Percentiles rank a stretch among this genome's conserved stretches.
These are phyloP conservation scores for Antennarius striatus DNA, from an alignment of 2,113 vertebrate genomes.

Conservation along the genomic window DNA sequence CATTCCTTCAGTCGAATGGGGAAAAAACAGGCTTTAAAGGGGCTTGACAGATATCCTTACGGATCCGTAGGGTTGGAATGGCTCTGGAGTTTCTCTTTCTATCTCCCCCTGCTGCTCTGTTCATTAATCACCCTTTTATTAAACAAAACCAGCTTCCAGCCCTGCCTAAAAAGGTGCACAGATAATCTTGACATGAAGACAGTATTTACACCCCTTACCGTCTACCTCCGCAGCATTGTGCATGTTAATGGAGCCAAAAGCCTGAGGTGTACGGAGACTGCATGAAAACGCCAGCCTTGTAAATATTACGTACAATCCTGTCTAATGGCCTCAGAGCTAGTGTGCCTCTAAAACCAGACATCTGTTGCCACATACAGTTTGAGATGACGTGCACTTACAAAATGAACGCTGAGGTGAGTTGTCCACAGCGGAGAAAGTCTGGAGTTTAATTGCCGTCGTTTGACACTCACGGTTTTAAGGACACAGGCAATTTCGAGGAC, in stretches of 20 bases:
- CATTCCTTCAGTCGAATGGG: slow-evolving; percentile 28
- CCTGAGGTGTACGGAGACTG: slow-evolving; percentile 41
- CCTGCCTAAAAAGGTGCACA: slow-evolving; percentile 62
- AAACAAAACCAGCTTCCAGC: slow-evolving; percentile 69
- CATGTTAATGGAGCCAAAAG: slow-evolving; percentile 50
- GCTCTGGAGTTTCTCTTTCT: slow-evolving; percentile 36
- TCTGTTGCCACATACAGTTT: slow-evolving; percentile 48
- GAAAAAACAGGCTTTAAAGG: slow-evolving; percentile 22
- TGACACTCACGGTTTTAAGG: slow-evolving; percentile 49
- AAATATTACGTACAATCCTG: slow-evolving; percentile 47
- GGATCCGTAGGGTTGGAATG: slow-evolving; percentile 1
- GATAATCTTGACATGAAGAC: slow-evolving; percentile 73
- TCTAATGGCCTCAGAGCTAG: slow-evolving; percentile 52
- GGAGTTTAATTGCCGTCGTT: slow-evolving; percentile 66
- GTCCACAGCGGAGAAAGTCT: slow-evolving; percentile 30
- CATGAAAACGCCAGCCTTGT: slow-evolving; percentile 56
- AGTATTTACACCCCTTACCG: slow-evolving; percentile 63
- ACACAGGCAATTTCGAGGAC: slow-evolving; percentile 44
- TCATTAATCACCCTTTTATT: slow-evolving; percentile 77
- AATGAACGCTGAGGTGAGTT: slow-evolving; percentile 54
- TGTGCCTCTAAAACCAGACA: slow-evolving; percentile 44
- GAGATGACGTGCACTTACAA: slow-evolving; percentile 32
- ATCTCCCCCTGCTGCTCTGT: slow-evolving; percentile 41
- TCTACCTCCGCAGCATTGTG: slow-evolving; percentile 42
- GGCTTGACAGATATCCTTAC: slow-evolving; percentile 29